Evolutionary conservation across 2,113 vertebrate genomes (phyloP).

Genomic region (Ellobius talpinus): DNA sequence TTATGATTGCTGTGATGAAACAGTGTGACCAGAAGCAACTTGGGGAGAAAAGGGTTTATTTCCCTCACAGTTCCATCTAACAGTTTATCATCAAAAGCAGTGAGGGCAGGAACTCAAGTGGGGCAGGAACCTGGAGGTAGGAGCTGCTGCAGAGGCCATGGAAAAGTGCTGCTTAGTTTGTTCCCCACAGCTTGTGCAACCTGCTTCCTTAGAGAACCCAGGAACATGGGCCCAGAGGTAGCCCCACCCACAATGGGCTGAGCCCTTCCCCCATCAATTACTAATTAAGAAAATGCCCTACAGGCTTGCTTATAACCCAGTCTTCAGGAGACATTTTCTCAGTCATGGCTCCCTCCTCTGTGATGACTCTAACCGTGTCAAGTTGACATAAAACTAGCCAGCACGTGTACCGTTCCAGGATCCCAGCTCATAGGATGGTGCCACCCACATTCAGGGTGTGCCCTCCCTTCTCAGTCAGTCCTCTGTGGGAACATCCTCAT

Average conservation of each 20-base stretch:
- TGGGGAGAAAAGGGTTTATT: neutral
- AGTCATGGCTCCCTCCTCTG: neutral
- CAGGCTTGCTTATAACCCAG: neutral
- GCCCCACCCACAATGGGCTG: neutral
- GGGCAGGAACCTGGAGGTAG: neutral
- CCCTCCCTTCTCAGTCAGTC: neutral
- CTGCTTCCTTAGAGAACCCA: neutral
- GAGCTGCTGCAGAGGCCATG: neutral
- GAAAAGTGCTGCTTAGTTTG: neutral
- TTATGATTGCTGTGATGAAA: neutral
- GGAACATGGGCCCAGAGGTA: neutral
- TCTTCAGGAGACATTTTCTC: neutral
- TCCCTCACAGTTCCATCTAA: neutral
- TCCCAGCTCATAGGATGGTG: no score
- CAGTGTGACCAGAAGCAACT: neutral
- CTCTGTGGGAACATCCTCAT: neutral
- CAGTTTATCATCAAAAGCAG: neutral
- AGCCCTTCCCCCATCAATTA: neutral
- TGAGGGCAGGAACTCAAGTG: neutral
- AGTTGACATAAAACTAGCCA: neutral
- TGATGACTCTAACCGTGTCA: neutral
- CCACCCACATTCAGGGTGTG: no score
- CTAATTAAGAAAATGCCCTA: neutral
- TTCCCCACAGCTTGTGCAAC: neutral
- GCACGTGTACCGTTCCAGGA: neutral